A percentile compares a stretch with the other conserved stretches of the same genome.
Evolutionary conservation across 2,113 vertebrate genomes (phyloP).

Genomic region (Silurus meridionalis): DNA sequence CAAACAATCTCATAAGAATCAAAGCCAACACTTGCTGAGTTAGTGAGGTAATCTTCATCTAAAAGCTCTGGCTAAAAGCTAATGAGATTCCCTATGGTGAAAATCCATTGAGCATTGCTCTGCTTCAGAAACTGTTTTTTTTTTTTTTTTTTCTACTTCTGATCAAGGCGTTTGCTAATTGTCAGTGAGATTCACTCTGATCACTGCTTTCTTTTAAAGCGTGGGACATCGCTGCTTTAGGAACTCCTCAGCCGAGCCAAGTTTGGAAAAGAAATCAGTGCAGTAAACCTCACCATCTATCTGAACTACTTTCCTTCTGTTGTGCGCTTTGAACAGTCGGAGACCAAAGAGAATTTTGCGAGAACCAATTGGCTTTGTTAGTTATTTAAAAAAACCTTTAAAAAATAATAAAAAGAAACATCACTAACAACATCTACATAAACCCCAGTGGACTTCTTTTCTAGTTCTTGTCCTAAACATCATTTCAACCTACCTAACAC

Average conservation of each 20-base stretch:
- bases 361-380: background rate
- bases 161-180: slow-evolving; percentile 69
- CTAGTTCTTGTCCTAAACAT: background rate
- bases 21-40: slow-evolving; percentile 69
- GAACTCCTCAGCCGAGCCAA: background rate
- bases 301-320: background rate
- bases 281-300: background rate
- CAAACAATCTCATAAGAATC: slow-evolving; percentile 61
- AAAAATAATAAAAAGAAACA: background rate
- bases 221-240: slow-evolving; percentile 50
- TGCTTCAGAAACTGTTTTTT: slow-evolving; percentile 67
- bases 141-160: slow-evolving; percentile 52
- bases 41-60: background rate
- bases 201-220: slow-evolving; percentile 60
- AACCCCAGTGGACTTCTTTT: background rate
- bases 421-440: background rate
- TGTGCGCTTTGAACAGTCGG: background rate
- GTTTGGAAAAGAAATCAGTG: slow-evolving; percentile 1
- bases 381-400: background rate
- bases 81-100: slow-evolving; percentile 48
- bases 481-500: background rate
- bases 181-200: slow-evolving; percentile 61
- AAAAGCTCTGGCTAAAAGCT: slow-evolving; percentile 58
- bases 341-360: slow-evolving; percentile 11
- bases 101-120: slow-evolving; percentile 45